phyloP scores from a whole-genome alignment of 2,797 vertebrate genomes.

The Takifugu ocellatus region DNA sequence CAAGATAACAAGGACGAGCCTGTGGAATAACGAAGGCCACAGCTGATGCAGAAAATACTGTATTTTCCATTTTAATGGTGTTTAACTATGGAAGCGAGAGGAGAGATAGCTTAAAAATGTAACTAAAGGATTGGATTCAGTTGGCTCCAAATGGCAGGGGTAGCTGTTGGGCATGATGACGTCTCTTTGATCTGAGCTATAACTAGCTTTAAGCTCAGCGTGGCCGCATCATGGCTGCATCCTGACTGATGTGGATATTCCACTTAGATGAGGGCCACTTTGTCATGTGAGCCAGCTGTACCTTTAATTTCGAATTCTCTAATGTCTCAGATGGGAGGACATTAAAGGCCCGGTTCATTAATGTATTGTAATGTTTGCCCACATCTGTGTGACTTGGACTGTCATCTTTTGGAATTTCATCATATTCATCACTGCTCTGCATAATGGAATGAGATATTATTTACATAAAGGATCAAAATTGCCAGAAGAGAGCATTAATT shows the following conservation, averaged over 20 bases:
- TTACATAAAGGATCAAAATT: conserved; percentile 74
- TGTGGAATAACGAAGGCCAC: conserved; percentile 70
- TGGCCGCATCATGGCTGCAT: conserved; percentile 54
- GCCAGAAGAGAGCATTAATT: conserved; percentile 76
- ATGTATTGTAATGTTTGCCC: conserved; percentile 65
- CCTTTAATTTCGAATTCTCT: conserved; percentile 80
- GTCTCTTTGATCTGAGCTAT: conserved; percentile 74
- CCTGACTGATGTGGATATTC: conserved; percentile 68
- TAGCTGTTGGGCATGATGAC: conserved; percentile 72
- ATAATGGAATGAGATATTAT: conserved; percentile 72
- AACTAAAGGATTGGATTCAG: conserved; percentile 67
- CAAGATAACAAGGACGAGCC: conserved; percentile 63
- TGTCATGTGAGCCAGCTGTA: conserved; percentile 68
- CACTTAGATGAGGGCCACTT: conserved; percentile 59
- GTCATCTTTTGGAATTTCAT: conserved; percentile 67
- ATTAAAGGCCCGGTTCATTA: conserved; percentile 71
- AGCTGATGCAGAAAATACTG: conserved; percentile 59
- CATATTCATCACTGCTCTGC: conserved; percentile 64
- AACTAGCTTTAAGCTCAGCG: conserved; percentile 72
- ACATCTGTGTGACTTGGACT: conserved; percentile 55
- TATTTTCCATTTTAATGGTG: conserved; percentile 75
- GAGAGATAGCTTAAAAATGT: conserved; percentile 60
- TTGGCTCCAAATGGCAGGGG: conserved; percentile 71
- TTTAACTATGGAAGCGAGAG: conserved; percentile 66
- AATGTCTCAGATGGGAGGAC: conserved; percentile 65